Evolutionary conservation across 2,113 vertebrate genomes (phyloP).

Genomic region (Polypterus senegalus): DNA sequence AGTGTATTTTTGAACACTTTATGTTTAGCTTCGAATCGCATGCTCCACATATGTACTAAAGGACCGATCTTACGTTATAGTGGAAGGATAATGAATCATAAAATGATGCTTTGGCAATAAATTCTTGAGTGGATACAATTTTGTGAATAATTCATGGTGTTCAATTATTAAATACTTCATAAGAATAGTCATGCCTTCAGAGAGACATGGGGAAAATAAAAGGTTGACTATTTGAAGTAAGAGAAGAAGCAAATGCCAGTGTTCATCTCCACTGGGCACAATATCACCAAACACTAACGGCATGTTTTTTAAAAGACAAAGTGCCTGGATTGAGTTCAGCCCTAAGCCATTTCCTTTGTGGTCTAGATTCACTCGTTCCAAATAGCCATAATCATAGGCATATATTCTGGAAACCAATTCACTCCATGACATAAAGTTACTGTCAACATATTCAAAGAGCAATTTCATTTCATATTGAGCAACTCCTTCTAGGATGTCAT

Average conservation of each 20-base stretch:
- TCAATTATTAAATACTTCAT: conserved; percentile 23
- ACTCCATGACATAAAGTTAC: conserved; percentile 8
- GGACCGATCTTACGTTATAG: conserved; percentile 8
- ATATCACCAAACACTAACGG: conserved; percentile 24
- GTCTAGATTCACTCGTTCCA: conserved; percentile 15
- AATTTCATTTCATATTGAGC: conserved; percentile 16
- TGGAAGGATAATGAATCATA: neutral
- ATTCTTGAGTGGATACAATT: conserved; percentile 7
- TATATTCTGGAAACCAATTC: conserved; percentile 13
- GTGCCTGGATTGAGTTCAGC: conserved; percentile 13
- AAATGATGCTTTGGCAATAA: conserved; percentile 9
- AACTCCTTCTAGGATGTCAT: conserved; percentile 25
- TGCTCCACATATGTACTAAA: conserved; percentile 4
- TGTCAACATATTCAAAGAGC: conserved; percentile 11
- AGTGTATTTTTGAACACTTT: conserved; percentile 1
- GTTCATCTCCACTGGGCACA: conserved; percentile 4
- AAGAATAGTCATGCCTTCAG: conserved; percentile 19
- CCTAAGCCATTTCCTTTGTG: conserved; percentile 19
- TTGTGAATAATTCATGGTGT: conserved; percentile 13
- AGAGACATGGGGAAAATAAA: conserved; percentile 12
- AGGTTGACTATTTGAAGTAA: conserved; percentile 19
- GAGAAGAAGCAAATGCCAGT: conserved; percentile 22
- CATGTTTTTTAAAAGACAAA: conserved; percentile 20
- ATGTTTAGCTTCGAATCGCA: conserved; percentile 7
- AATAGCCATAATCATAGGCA: conserved; percentile 18